Percentiles rank a stretch among this genome's conserved stretches.
Conservation (phyloP, 2,888 invertebrate species). For the Leucoma salicis region DNA sequence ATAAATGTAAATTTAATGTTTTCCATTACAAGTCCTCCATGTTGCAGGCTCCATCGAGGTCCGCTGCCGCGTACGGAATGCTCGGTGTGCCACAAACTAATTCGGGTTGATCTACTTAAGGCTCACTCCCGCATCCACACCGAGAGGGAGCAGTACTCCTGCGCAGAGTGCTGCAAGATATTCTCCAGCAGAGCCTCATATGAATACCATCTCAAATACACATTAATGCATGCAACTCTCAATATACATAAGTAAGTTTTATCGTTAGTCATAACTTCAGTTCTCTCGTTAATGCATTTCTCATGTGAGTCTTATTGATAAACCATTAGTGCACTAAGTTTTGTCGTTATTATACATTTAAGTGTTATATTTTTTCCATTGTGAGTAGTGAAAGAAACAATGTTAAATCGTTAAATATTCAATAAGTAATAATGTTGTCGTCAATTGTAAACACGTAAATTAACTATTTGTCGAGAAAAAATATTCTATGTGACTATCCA, state of each 20-base stretch:
- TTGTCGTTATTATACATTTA: too few relatives aligned
- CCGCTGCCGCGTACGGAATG: slow-evolving; percentile 50
- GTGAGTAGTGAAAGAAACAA: too few relatives aligned
- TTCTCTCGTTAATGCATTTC: not conserved
- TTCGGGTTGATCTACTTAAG: slow-evolving; percentile 44
- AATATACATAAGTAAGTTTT: slow-evolving; percentile 50
- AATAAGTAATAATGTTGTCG: too few relatives aligned
- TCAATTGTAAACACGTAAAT: too few relatives aligned
- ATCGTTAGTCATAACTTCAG: too few relatives aligned
- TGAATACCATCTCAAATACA: slow-evolving; percentile 59
- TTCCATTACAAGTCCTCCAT: not conserved
- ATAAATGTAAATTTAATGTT: too few relatives aligned
- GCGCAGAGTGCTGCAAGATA: slow-evolving; percentile 48
- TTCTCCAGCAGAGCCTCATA: slow-evolving; percentile 59
- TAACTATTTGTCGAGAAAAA: too few relatives aligned
- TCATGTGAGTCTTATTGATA: not conserved
- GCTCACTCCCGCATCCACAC: slow-evolving; percentile 49
- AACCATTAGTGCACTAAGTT: too few relatives aligned
- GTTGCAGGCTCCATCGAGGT: slow-evolving; percentile 44
- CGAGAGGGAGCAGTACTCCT: slow-evolving; percentile 32
- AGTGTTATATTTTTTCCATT: too few relatives aligned
- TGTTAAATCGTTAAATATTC: too few relatives aligned
- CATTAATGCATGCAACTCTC: slow-evolving; percentile 45
- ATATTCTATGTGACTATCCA: too few relatives aligned
- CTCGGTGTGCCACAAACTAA: slow-evolving; percentile 45